phyloP scores from a whole-genome alignment of 2,888 invertebrate species.

The Agriopis leucophaearia region DNA sequence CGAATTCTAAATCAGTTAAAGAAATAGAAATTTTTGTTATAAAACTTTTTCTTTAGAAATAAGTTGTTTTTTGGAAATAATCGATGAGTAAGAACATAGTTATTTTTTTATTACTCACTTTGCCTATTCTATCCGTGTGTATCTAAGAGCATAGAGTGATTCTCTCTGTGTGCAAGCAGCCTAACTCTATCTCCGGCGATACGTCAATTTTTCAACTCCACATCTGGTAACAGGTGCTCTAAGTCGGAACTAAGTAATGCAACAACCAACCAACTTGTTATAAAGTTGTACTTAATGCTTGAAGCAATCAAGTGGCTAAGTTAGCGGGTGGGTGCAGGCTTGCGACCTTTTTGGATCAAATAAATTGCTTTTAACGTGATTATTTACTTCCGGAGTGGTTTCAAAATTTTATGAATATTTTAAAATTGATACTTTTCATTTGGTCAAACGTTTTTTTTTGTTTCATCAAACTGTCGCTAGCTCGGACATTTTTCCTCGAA shows the following conservation, averaged over 20 bases:
- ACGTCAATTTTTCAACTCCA: constrained; percentile 24
- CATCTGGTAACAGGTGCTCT: constrained; percentile 25
- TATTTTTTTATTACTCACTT: too few relatives aligned
- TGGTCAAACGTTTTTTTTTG: too few relatives aligned
- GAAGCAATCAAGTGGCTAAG: constrained; percentile 23
- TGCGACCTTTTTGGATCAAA: constrained; percentile 11
- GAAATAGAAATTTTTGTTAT: too few relatives aligned
- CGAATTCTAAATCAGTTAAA: too few relatives aligned
- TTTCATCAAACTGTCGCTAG: too few relatives aligned
- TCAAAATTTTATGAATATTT: background rate
- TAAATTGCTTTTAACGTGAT: constrained; percentile 5
- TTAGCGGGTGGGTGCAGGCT: background rate
- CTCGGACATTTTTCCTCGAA: too few relatives aligned
- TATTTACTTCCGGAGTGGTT: background rate
- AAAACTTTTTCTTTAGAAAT: too few relatives aligned
- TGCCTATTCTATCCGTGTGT: too few relatives aligned
- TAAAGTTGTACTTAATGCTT: constrained; percentile 21
- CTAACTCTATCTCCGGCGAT: background rate
- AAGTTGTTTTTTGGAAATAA: too few relatives aligned
- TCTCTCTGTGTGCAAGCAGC: background rate
- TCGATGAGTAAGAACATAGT: too few relatives aligned
- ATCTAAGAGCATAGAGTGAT: background rate
- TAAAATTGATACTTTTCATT: background rate
- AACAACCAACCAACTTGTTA: constrained; percentile 25
- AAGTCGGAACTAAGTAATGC: constrained; percentile 29